A percentile compares a stretch with the other conserved stretches of the same genome.
Evolutionary conservation across 2,888 invertebrate genomes (phyloP).

Genomic region (Fissipunctia ypsillon): DNA sequence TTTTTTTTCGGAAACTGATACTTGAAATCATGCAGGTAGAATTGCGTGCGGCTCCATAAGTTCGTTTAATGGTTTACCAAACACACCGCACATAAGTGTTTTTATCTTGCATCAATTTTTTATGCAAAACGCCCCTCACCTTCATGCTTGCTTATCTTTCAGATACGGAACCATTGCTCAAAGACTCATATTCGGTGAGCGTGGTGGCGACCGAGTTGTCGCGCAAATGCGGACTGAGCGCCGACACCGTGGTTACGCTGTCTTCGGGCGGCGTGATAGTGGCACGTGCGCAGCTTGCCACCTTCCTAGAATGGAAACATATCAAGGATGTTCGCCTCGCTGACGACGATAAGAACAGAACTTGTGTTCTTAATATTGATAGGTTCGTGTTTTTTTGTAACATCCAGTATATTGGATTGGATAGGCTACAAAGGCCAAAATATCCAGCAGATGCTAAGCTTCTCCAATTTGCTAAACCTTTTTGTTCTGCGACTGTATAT

Average conservation of each 20-base stretch:
- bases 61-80: background rate
- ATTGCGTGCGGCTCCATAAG: background rate
- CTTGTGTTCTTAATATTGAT: slow-evolving; percentile 92
- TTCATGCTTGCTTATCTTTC: slow-evolving; percentile 74
- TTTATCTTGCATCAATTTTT: too few species aligned
- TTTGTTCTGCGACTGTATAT: background rate
- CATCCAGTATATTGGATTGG: background rate
- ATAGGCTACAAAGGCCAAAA: background rate
- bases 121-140: slow-evolving; percentile 50
- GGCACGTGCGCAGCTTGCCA: slow-evolving; percentile 87
- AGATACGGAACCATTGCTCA: slow-evolving; percentile 87
- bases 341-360: slow-evolving; percentile 90
- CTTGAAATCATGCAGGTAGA: background rate
- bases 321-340: slow-evolving; percentile 90
- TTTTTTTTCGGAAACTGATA: background rate
- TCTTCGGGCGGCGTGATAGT: slow-evolving; percentile 90
- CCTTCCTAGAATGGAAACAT: slow-evolving; percentile 91
- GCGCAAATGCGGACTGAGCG: slow-evolving; percentile 90
- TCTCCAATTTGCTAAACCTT: background rate
- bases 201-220: slow-evolving; percentile 92
- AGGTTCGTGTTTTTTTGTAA: slow-evolving; percentile 83
- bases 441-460: background rate
- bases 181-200: slow-evolving; percentile 91
- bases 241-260: slow-evolving; percentile 90
- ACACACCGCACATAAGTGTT: background rate